These are phyloP conservation scores for Xanthostigma xanthostigma DNA, from an alignment of 2,888 invertebrate genomes.

Conservation along the genomic window DNA sequence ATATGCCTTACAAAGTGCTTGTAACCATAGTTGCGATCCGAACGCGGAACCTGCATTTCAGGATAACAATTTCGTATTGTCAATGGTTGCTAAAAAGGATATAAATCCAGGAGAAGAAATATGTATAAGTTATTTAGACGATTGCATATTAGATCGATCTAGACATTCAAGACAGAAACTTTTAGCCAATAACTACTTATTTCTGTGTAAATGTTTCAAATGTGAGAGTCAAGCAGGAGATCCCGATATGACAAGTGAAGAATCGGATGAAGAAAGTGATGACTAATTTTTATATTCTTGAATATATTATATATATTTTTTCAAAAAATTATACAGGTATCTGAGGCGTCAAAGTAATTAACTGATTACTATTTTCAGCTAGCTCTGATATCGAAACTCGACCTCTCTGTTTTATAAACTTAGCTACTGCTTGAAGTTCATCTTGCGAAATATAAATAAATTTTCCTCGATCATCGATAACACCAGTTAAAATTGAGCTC, in stretches of 20 bases:
- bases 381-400: slow-evolving; percentile 86
- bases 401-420: slow-evolving; percentile 89
- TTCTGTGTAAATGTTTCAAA: slow-evolving; percentile 66
- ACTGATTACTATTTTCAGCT: slow-evolving; percentile 83
- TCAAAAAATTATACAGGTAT: slow-evolving; percentile 1
- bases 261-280: slow-evolving; percentile 43
- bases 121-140: slow-evolving; percentile 78
- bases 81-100: slow-evolving; percentile 51
- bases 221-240: slow-evolving; percentile 59
- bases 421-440: slow-evolving; percentile 85
- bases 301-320: neutral
- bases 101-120: slow-evolving; percentile 78
- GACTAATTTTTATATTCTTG: slow-evolving; percentile 18
- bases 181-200: slow-evolving; percentile 63
- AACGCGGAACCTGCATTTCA: slow-evolving; percentile 79
- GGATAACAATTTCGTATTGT: slow-evolving; percentile 62
- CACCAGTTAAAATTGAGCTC: slow-evolving; percentile 78
- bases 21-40: slow-evolving; percentile 85
- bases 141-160: slow-evolving; percentile 64
- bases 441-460: slow-evolving; percentile 91
- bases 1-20: slow-evolving; percentile 70
- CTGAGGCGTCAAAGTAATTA: slow-evolving; percentile 68
- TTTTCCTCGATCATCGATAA: slow-evolving; percentile 97
- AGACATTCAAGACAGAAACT: slow-evolving; percentile 77
- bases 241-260: slow-evolving; percentile 72